Evolutionary conservation across 2,113 vertebrate genomes (phyloP), one percentile per base, ranked within the genome.

Genomic region (Dendropsophus ebraccatus): DNA sequence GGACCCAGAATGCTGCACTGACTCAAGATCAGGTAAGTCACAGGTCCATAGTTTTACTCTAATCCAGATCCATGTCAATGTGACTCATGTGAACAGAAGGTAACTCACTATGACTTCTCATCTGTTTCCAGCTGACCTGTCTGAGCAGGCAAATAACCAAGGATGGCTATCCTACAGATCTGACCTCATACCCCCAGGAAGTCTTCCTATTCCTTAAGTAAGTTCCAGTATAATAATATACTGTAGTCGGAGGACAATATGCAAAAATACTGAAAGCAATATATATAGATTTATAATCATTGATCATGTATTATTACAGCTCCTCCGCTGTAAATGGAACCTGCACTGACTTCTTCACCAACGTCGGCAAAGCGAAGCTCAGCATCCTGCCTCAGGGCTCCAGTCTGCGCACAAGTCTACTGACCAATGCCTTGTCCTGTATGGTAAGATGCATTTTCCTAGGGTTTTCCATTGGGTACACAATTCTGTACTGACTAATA

Each of bases 121-220:
- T 49, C n/a, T 74, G 41, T 49, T 21, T 21, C 13, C 88, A 93
- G 93, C 88, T 94, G 88, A 90, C 87, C 1, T 94, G 93, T 83
- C 77, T 94, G 35, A 89, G 87, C 21, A 88, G 11, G 56, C 37
- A 85, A 58, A 78, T 94, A 77, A 89, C 80, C 0, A 84, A 88
- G 49, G 35, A 62, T 0, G 89, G 90, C 0, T 54, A 81, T 60
- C 89, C 88, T 0, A 0, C 88, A 82, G 91, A 93, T 77, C 87
- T 90, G 70, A 89, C 92, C 0, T 52, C 1, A 32, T 91, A 92
- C 41, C 92, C 90, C 0, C 49, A 17, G 25, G 92, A 92, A 0
- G 35, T 93, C 4, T 1, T 91, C 79, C 85, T 91, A 21, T 92
- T 93, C 88, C 81, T 93, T 21, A 92, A 91, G 92, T 93, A 85